A percentile compares a stretch with the other conserved stretches of the same genome.
Evolutionary conservation across 2,888 invertebrate genomes (phyloP).

Genomic region (Physocephala rufipes): DNA sequence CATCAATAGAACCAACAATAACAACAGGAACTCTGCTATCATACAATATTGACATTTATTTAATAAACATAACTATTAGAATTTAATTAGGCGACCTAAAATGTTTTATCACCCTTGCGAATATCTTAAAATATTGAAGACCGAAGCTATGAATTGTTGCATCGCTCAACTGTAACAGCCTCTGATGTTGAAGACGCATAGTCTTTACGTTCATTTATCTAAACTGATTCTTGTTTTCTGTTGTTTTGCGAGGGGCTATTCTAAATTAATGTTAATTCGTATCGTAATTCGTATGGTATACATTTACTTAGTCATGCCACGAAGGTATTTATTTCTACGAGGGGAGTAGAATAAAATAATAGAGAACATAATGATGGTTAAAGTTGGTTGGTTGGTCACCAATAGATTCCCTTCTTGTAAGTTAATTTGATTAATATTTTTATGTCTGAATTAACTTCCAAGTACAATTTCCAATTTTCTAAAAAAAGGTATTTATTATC

Average conservation of each 20-base stretch:
- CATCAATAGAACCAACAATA: conserved; percentile 11
- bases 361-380: no score
- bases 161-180: background rate
- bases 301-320: background rate
- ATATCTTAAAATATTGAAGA: conserved; percentile 36
- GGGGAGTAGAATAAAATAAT: no score
- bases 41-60: conserved; percentile 29
- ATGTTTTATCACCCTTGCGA: conserved; percentile 49
- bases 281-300: background rate
- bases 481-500: no score
- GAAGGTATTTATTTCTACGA: background rate
- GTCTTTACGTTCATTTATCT: background rate
- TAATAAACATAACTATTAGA: conserved; percentile 40
- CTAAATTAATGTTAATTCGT: conserved; percentile 16
- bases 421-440: no score
- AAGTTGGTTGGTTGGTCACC: no score
- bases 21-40: conserved; percentile 1
- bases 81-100: conserved; percentile 49
- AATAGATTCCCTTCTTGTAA: no score
- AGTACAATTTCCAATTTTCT: no score
- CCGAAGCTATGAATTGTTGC: background rate
- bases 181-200: no score
- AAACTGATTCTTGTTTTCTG: conserved; percentile 10
- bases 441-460: no score
- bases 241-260: no score